Conservation (phyloP, 2,113 vertebrate species). For the Percina caprodes region DNA sequence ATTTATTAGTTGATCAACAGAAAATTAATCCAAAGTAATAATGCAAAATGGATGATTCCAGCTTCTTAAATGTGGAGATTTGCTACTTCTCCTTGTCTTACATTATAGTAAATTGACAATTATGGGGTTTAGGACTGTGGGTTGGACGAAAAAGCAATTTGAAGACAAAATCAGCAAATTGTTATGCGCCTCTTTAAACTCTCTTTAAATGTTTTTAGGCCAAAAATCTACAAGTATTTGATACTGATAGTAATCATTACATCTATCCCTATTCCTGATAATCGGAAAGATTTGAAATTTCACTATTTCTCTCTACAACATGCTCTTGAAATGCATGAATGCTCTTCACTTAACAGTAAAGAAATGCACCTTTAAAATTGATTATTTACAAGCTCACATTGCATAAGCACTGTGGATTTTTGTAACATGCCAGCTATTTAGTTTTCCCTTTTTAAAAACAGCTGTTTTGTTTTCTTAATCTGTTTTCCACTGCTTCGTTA, state of each 20-base stretch:
- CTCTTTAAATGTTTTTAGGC: no score
- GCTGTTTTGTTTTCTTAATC: slow-evolving; percentile 51
- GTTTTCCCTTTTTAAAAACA: slow-evolving; percentile 32
- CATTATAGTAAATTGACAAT: not conserved
- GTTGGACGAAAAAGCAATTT: not conserved
- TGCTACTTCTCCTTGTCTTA: not conserved
- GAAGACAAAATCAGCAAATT: not conserved
- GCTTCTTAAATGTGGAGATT: not conserved
- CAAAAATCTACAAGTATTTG: not conserved
- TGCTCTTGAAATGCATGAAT: slow-evolving; percentile 8
- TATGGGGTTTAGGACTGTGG: not conserved
- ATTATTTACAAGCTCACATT: slow-evolving; percentile 23
- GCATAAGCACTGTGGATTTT: slow-evolving; percentile 45
- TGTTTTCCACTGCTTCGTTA: slow-evolving; percentile 51
- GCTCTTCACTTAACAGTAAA: slow-evolving; percentile 13
- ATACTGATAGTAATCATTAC: not conserved
- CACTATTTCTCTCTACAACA: not conserved
- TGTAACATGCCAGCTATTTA: slow-evolving; percentile 20
- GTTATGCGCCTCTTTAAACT: not conserved
- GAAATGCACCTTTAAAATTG: not conserved
- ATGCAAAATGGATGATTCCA: not conserved
- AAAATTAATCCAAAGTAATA: not conserved
- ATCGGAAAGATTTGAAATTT: not conserved
- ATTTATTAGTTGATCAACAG: not conserved
- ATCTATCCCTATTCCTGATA: not conserved